Evolutionary conservation across 2,797 vertebrate species (phyloP), one percentile per base, ranked within the genome.

Genomic region (Melanotaenia parkinsoni): DNA sequence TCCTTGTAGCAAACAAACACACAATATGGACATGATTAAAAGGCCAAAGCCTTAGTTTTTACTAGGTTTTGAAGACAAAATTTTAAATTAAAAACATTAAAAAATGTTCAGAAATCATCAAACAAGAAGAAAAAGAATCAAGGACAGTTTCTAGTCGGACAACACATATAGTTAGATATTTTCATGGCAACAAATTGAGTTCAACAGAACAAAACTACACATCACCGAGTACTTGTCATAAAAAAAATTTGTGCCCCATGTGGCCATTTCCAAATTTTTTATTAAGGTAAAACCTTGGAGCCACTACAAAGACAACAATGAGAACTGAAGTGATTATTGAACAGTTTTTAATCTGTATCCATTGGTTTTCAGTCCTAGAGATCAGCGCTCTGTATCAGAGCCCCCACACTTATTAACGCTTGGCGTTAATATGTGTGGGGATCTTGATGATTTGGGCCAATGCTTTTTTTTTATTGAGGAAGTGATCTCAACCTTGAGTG

Each of bases 401-500:
- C 58, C 43, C 54, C 67, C 65, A 43, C 35, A 13, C 67, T 57
- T 77, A 88, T 89, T 85, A 86, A 84, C 78, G 67, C 80, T 84
- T 72, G 72, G 69, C 80, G n/a, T n/a, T n/a, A n/a, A n/a, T n/a
- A n/a, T n/a, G n/a, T n/a, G n/a, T n/a, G n/a, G n/a, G n/a, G n/a
- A n/a, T n/a, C n/a, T n/a, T n/a, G 95, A 97, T 96, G 96, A 97
- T 97, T 96, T 95, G 94, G 96, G 95, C 97, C 96, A 96, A 96
- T 95, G 90, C 94, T 94, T 30, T 30, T 30, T 30, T 30, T 94
- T 96, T 90, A 98, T 98, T 96, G 96, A 96, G 96, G 96, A 96
- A 96, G 96, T 96, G 97, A 98, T 97, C 96, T 97, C 96, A 97
- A 95, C 96, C 96, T 95, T 96, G 96, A 96, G 96, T 96, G 96